Conservation (phyloP, 2,113 vertebrate species). For the Phoxinus phoxinus region DNA sequence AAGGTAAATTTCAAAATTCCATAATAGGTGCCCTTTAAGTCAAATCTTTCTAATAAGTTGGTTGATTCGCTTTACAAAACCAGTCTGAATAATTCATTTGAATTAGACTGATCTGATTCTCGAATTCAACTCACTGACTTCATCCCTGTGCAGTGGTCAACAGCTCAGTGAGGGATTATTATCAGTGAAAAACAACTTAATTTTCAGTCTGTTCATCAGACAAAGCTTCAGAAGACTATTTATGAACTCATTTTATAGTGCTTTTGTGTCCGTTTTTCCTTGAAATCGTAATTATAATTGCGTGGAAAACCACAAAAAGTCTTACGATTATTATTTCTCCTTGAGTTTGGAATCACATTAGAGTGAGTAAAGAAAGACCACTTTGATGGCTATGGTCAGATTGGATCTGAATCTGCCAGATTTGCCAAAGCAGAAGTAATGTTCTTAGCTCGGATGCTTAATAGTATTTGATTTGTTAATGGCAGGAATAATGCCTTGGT, state of each 20-base stretch:
- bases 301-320: neutral
- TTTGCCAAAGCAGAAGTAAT: slow-evolving; percentile 8
- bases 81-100: neutral
- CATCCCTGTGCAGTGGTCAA: neutral
- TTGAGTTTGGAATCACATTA: neutral
- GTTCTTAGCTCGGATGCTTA: neutral
- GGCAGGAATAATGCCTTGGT: neutral
- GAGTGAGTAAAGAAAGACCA: neutral
- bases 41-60: neutral
- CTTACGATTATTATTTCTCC: neutral
- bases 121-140: neutral
- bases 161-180: neutral
- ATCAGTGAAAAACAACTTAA: neutral
- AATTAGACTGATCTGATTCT: neutral
- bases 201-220: neutral
- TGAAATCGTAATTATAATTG: neutral
- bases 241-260: neutral
- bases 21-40: no score
- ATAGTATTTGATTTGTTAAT: slow-evolving; percentile 20
- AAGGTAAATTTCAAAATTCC: no score
- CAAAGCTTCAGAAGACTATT: neutral
- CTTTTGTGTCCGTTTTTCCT: neutral
- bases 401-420: neutral
- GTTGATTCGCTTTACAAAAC: neutral
- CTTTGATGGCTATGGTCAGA: neutral